These are phyloP conservation scores for Phalacrocorax pelagicus DNA, from an alignment of 2,113 vertebrate genomes.

Conservation along the genomic window DNA sequence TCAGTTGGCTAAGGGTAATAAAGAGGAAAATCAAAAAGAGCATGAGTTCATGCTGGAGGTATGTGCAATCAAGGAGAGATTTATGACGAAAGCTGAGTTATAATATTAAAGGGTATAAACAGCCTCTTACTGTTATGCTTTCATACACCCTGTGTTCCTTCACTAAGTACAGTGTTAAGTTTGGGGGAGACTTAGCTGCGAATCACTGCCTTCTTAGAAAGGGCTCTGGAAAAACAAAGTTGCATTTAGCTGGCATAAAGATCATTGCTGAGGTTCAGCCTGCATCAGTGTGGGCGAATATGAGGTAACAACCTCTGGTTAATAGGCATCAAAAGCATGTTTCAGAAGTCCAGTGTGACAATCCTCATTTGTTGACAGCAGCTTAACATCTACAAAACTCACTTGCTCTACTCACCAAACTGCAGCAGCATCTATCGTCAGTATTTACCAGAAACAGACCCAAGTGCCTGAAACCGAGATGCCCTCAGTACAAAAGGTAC, in stretches of 20 bases:
- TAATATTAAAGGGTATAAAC: slow-evolving; percentile 76
- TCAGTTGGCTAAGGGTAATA: slow-evolving; percentile 74
- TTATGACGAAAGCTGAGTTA: slow-evolving; percentile 70
- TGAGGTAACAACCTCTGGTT: background rate
- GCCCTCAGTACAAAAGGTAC: background rate
- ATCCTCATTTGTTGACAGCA: background rate
- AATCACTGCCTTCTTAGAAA: slow-evolving; percentile 44
- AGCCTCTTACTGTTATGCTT: slow-evolving; percentile 68
- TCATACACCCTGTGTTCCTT: slow-evolving; percentile 29
- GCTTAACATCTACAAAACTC: background rate
- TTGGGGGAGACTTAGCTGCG: slow-evolving; percentile 20
- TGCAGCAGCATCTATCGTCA: background rate
- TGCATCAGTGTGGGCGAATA: background rate
- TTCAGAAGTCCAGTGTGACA: background rate
- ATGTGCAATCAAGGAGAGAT: slow-evolving; percentile 69
- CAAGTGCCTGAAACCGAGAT: background rate
- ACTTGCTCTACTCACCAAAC: background rate
- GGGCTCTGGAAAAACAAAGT: slow-evolving; percentile 40
- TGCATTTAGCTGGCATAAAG: slow-evolving; percentile 16
- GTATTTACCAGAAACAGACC: background rate
- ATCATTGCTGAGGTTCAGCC: background rate
- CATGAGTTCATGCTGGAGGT: slow-evolving; percentile 66
- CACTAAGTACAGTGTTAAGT: slow-evolving; percentile 55
- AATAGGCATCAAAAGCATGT: background rate
- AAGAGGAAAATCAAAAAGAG: slow-evolving; percentile 72